Evolutionary conservation across 2,888 invertebrate species (phyloP).

Genomic region (Macrosoma leucophasiata): DNA sequence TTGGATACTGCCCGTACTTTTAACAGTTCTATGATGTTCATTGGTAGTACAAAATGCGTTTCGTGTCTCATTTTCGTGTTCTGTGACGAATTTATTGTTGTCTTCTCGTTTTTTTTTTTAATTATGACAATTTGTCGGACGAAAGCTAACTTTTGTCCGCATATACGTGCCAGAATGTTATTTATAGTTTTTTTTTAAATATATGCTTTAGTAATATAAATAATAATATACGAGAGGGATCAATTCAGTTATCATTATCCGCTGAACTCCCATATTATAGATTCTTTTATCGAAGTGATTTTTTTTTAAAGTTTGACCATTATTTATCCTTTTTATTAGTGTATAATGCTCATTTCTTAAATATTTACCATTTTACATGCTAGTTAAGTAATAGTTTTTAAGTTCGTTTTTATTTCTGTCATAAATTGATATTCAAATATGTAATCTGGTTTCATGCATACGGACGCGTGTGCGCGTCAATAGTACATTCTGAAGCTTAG

Average conservation of each 20-base stretch:
- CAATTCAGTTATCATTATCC: slow-evolving; percentile 37
- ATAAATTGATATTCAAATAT: slow-evolving; percentile 34
- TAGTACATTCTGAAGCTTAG: slow-evolving; percentile 45
- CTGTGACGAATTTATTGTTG: slow-evolving; percentile 58
- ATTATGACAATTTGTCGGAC: slow-evolving; percentile 49
- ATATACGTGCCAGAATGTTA: slow-evolving; percentile 70
- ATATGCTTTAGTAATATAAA: slow-evolving; percentile 50
- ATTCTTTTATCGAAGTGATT: slow-evolving; percentile 54
- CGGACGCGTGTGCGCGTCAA: slow-evolving; percentile 24
- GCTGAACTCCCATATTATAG: slow-evolving; percentile 35
- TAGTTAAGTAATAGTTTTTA: slow-evolving; percentile 59
- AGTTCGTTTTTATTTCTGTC: slow-evolving; percentile 54
- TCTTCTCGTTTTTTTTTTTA: slow-evolving; percentile 33
- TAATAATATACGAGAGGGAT: slow-evolving; percentile 40
- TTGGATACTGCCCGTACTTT: slow-evolving; percentile 33
- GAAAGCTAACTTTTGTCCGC: slow-evolving; percentile 47
- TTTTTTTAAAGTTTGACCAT: slow-evolving; percentile 54
- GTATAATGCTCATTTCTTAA: slow-evolving; percentile 69
- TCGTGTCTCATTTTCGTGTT: slow-evolving; percentile 46
- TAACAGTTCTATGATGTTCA: slow-evolving; percentile 46
- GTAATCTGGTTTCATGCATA: slow-evolving; percentile 43
- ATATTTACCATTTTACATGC: slow-evolving; percentile 66
- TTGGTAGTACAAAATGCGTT: slow-evolving; percentile 64
- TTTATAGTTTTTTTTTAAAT: slow-evolving; percentile 53
- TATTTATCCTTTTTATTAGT: slow-evolving; percentile 68